Evolutionary conservation across 1,140 invertebrate species (phyloP), one percentile per base, ranked within the genome.

Genomic region (Tetranychus urticae): DNA sequence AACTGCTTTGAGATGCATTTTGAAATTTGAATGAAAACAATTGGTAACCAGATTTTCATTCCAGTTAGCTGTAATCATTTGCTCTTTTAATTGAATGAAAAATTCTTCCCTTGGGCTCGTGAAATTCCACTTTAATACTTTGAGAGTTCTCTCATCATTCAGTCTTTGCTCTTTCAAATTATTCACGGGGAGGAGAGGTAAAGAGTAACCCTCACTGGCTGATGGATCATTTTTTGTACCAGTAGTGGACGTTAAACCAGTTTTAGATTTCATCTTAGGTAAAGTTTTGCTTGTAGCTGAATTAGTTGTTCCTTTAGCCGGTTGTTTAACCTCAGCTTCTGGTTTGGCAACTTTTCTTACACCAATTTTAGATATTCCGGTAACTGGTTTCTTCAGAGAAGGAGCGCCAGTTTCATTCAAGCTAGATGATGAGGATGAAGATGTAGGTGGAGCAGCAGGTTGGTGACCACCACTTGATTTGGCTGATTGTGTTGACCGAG

Each of bases 1-100:
- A 65, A 97, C 87, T 7, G 90, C 91, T 77, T 93, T 94, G 36
- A 96, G 80, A 71, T 97, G 93, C 71, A 83, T 87, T 69, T 90
- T 91, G 71, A 98, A 97, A 73, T 98, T 92, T 65, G 80, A 77
- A 73, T 94, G 87, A 71, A 96, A 96, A 81, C 97, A 88, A 67
- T 92, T 87, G 0, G 82, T 77, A 65, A 91, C 81, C 2, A 96
- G 75, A 61, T 78, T 80, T 69, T 84, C 86, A 70, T 89, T 92
- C 35, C 96, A 80, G 66, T 84, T 83, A 0, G 87, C 86, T 13
- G 79, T 79, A 2, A 79, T 79, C 88, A 97, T 94, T 69, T 94
- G 86, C 65, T 88, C 85, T 66, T 84, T 84, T 13, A 98, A 72
- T 62, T 93, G 78, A 37, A 93, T 86, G 31, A 90, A 83, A 74